phyloP scores from a whole-genome alignment of 1,140 invertebrate species.

The Geopemphigus sp. region DNA sequence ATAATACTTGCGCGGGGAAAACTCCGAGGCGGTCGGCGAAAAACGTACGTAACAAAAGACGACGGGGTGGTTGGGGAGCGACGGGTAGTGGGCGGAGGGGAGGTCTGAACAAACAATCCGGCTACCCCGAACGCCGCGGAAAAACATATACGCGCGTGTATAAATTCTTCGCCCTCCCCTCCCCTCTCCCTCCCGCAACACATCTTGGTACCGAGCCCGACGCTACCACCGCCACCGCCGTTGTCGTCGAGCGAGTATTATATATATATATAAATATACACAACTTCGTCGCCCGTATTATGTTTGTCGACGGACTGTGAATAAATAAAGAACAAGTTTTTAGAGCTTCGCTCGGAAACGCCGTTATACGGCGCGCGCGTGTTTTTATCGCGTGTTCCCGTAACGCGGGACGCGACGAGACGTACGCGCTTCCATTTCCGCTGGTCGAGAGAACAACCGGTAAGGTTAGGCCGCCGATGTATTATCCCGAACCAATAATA shows the following conservation, averaged over 20 bases:
- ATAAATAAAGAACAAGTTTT: slow-evolving; percentile 42
- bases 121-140: background rate
- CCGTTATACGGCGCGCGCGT: slow-evolving; percentile 23
- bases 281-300: slow-evolving; percentile 33
- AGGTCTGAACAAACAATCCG: slow-evolving; percentile 11
- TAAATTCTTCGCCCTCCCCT: background rate
- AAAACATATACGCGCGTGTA: slow-evolving; percentile 14
- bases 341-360: no score
- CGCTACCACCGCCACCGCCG: background rate
- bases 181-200: background rate
- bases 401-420: background rate
- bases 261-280: background rate
- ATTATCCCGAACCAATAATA: no score
- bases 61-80: no score
- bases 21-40: slow-evolving; percentile 14
- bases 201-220: no score
- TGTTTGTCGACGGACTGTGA: slow-evolving; percentile 40
- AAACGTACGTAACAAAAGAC: slow-evolving; percentile 32
- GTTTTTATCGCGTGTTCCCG: slow-evolving; percentile 33
- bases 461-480: no score
- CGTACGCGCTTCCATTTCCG: no score
- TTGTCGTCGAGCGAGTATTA: no score
- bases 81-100: no score
- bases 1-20: slow-evolving; percentile 9
- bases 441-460: no score